Evolutionary conservation across 2,113 vertebrate species (phyloP).

Genomic region (Myocastor coypus): DNA sequence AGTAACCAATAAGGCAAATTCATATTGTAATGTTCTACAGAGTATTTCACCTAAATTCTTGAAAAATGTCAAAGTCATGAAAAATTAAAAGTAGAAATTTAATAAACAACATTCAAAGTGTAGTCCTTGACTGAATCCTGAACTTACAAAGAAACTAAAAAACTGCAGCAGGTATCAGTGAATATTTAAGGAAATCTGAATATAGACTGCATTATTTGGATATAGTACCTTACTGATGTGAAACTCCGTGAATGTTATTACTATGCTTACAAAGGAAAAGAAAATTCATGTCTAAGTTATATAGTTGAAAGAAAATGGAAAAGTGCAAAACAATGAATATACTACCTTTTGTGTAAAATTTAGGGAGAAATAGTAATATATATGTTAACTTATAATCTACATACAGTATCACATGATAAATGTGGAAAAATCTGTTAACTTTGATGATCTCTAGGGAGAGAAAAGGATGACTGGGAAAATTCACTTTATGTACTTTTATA

Average conservation of each 20-base stretch:
- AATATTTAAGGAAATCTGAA: not conserved
- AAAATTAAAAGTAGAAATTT: not conserved
- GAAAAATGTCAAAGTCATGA: not conserved
- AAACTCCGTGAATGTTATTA: conserved; percentile 2
- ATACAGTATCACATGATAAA: not conserved
- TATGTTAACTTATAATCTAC: not conserved
- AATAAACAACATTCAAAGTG: not conserved
- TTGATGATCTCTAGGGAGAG: not conserved
- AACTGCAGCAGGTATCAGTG: not conserved
- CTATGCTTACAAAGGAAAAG: not conserved
- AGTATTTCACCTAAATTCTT: not conserved
- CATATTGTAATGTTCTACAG: not conserved
- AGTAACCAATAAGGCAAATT: conserved; percentile 37
- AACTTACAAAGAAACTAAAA: conserved; percentile 4
- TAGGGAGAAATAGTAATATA: not conserved
- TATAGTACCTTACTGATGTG: not conserved
- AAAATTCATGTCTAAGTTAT: not conserved
- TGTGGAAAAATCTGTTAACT: not conserved
- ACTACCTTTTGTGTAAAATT: not conserved
- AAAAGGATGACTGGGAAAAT: not conserved
- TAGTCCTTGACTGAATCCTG: not conserved
- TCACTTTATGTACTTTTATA: not conserved
- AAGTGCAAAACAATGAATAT: not conserved
- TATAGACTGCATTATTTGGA: not conserved
- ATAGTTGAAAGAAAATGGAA: not conserved